Evolutionary conservation across 2,888 invertebrate species (phyloP), one percentile per base, ranked within the genome.

Genomic region (Noctuana brunneofusca): DNA sequence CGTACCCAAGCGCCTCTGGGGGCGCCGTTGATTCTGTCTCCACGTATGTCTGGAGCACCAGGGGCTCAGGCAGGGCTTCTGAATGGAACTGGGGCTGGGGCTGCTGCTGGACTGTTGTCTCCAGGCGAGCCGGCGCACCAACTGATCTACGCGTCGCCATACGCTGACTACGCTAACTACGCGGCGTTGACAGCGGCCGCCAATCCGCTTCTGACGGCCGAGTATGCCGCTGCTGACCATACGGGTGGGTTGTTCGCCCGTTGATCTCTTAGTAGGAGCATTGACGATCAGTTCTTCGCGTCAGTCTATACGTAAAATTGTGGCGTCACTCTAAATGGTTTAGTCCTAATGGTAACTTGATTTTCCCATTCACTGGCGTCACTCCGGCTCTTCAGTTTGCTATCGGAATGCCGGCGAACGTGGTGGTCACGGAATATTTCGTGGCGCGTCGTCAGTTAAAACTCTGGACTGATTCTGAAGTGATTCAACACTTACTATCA

Each of bases 21-120:
- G 27, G 97, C 98, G 0, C 98, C 98, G 2, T 93, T 98, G 79
- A 98, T 99, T 75, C 93, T 98, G 68, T 97, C 97, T 48, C 97
- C 97, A 64, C 94, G 97, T 74, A 96, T 97, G 94, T 96, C 96
- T 12, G 96, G 95, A 66, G 96, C 95, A 64, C 96, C 95, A 59
- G 94, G 96, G 65, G 96, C 95, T 46, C 95, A 95, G 54, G 95
- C 92, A 50, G 94, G 93, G 64, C 92, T 95, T 20, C 94, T 95
- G 20, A 93, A 92, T 69, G 90, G 90, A 16, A 78, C 86, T 0
- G 81, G 83, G 48, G 83, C 84, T 0, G 84, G 87, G 18, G 87
- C 84, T 4, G 86, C 86, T 0, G 87, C 89, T 1, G 89, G 90
- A 0, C 78, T 92, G 14, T 83, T 92, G n/a, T 89, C 91, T 1